These are phyloP conservation scores for Acronicta leporina DNA, from an alignment of 2,888 invertebrate genomes.

Conservation along the genomic window DNA sequence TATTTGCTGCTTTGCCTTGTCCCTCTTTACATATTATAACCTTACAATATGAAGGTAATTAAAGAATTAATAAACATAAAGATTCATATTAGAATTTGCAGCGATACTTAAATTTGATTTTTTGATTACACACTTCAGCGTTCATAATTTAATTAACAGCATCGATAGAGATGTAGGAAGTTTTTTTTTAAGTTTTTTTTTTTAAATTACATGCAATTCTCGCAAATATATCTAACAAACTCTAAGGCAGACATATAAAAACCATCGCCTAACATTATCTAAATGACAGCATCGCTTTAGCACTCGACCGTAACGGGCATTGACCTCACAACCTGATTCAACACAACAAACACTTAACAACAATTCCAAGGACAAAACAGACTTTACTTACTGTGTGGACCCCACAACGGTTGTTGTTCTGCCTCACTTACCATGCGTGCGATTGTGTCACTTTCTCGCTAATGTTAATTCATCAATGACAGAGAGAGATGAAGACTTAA, in stretches of 20 bases:
- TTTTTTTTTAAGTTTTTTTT: no score
- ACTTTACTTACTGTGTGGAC: slow-evolving; percentile 44
- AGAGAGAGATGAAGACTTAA: slow-evolving; percentile 63
- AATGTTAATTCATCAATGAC: slow-evolving; percentile 48
- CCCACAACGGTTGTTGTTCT: slow-evolving; percentile 53
- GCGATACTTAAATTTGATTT: neutral
- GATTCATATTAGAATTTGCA: neutral
- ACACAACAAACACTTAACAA: slow-evolving; percentile 39
- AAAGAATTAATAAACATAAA: neutral
- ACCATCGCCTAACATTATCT: slow-evolving; percentile 29
- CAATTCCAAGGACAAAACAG: slow-evolving; percentile 41
- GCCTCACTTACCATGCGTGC: slow-evolving; percentile 66
- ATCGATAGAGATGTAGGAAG: no score
- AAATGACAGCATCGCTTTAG: slow-evolving; percentile 43
- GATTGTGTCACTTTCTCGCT: slow-evolving; percentile 69
- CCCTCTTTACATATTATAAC: neutral
- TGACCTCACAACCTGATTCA: slow-evolving; percentile 43
- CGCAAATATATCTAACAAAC: slow-evolving; percentile 2
- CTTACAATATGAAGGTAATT: neutral
- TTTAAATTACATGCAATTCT: neutral
- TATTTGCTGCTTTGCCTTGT: neutral
- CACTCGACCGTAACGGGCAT: slow-evolving; percentile 39
- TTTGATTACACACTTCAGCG: neutral
- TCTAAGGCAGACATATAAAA: slow-evolving; percentile 39
- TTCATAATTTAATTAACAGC: neutral